These are phyloP conservation scores for Plotosus lineatus DNA, from an alignment of 2,113 vertebrate genomes.

Conservation along the genomic window DNA sequence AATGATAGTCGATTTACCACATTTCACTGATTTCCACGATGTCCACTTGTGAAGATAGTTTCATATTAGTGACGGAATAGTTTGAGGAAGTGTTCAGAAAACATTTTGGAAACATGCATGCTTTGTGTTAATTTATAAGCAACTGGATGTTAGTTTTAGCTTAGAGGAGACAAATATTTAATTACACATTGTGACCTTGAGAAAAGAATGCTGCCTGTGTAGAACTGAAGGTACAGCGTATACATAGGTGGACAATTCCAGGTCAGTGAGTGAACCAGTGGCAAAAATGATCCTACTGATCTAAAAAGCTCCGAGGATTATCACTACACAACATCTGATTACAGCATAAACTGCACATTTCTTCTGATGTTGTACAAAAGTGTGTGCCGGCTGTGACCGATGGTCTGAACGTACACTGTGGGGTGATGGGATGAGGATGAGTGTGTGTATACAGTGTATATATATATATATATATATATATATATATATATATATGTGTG, in stretches of 20 bases:
- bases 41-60: neutral
- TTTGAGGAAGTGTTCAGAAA: neutral
- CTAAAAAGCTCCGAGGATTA: neutral
- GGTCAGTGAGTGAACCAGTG: neutral
- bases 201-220: neutral
- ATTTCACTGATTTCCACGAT: no score
- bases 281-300: neutral
- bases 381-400: constrained; percentile 9
- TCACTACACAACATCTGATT: neutral
- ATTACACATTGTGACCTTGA: neutral
- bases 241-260: neutral
- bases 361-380: constrained; percentile 32
- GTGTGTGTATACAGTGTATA: constrained; percentile 1
- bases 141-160: neutral
- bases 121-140: neutral
- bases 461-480: constrained; percentile 42
- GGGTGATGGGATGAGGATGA: neutral
- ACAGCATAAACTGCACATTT: neutral
- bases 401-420: neutral
- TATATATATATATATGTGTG: constrained; percentile 33
- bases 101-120: neutral
- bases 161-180: neutral
- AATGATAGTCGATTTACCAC: no score
- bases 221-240: neutral
- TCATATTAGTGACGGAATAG: neutral